A percentile compares a stretch with the other conserved stretches of the same genome.
Evolutionary conservation across 1,140 invertebrate species (phyloP).

Genomic region (Diorhabda carinulata): DNA sequence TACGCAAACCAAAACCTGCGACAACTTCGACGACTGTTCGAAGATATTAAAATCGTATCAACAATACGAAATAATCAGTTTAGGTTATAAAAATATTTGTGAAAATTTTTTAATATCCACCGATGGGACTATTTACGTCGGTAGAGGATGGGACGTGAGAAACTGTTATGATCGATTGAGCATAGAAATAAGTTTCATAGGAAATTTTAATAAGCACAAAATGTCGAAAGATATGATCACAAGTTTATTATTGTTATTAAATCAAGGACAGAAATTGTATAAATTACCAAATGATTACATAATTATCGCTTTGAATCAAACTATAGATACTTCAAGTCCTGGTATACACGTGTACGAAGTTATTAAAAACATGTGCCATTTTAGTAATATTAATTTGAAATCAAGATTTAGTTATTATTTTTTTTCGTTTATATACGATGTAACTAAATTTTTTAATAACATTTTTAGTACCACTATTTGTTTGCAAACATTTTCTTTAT

Average conservation of each 20-base stretch:
- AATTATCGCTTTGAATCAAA: conserved; percentile 50
- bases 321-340: conserved; percentile 38
- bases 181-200: conserved; percentile 51
- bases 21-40: conserved; percentile 44
- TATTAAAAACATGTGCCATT: conserved; percentile 40
- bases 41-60: conserved; percentile 47
- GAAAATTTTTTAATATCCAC: conserved; percentile 69
- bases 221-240: conserved; percentile 45
- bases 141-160: conserved; percentile 56
- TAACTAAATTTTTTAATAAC: too few relatives aligned
- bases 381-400: neutral
- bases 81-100: conserved; percentile 46
- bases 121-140: conserved; percentile 62
- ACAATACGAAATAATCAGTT: conserved; percentile 40
- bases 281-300: conserved; percentile 45
- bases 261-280: conserved; percentile 39
- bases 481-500: too few relatives aligned
- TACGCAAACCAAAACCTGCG: conserved; percentile 43
- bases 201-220: conserved; percentile 47
- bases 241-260: conserved; percentile 43
- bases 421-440: neutral
- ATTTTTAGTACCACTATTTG: too few relatives aligned
- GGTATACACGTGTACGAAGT: conserved; percentile 37
- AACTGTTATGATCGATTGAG: conserved; percentile 52
- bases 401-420: neutral